phyloP scores from a whole-genome alignment of 2,113 vertebrate species.

The Salminus brasiliensis region DNA sequence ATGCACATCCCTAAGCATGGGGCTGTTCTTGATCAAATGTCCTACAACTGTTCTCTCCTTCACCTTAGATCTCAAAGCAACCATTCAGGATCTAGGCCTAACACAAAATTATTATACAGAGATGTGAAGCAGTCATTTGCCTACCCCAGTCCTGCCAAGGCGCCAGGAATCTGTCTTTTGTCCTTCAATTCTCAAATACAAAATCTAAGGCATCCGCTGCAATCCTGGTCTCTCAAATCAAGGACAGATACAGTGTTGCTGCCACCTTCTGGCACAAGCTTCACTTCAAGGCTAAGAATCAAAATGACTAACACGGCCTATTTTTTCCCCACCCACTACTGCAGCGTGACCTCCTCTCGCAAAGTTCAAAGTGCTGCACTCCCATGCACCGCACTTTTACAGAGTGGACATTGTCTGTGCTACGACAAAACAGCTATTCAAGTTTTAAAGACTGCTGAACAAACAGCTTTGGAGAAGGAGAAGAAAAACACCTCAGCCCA shows the following conservation, averaged over 20 bases:
- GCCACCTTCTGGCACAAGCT: conserved; percentile 45
- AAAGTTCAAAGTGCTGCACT: background rate
- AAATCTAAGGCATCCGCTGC: background rate
- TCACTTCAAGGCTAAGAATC: background rate
- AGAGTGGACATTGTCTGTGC: conserved; percentile 11
- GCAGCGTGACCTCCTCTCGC: background rate
- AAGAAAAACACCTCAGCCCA: background rate
- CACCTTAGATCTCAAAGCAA: background rate
- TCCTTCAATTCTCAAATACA: background rate
- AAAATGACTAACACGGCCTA: background rate
- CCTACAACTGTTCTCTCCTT: no score
- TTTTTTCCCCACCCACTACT: background rate
- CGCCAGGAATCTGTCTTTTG: background rate
- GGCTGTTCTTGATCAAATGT: background rate
- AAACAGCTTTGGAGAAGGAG: background rate
- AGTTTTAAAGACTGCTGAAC: background rate
- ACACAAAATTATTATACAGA: background rate
- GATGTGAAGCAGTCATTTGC: no score
- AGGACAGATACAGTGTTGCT: conserved; percentile 25
- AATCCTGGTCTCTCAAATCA: no score
- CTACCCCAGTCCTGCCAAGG: background rate
- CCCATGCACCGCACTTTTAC: conserved; percentile 6
- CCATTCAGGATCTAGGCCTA: background rate
- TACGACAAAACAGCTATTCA: conserved; percentile 31
- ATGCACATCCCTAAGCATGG: no score